These are phyloP conservation scores for Zoroaster sp. DNA, from an alignment of 53 echinoderm and acorn worm species.

Conservation along the genomic window DNA sequence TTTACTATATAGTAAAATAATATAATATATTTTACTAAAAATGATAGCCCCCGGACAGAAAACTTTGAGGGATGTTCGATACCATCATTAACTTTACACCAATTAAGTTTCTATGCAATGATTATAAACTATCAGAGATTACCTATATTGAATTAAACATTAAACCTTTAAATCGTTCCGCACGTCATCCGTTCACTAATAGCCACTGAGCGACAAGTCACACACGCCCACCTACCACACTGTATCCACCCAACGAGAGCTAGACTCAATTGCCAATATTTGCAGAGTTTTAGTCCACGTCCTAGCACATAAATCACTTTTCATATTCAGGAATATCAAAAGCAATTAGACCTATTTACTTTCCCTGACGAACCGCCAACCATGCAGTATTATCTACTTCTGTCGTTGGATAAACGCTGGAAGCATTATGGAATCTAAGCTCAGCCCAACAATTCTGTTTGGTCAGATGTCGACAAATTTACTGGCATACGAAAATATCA, in stretches of 20 bases:
- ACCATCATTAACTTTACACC: too few species aligned
- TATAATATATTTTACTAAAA: too few species aligned
- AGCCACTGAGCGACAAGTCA: not conserved
- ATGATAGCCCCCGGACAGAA: too few species aligned
- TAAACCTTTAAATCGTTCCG: too few species aligned
- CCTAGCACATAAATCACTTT: not conserved
- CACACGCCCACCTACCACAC: not conserved
- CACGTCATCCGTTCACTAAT: too few species aligned
- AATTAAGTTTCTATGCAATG: too few species aligned
- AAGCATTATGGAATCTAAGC: not conserved
- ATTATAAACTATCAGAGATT: too few species aligned
- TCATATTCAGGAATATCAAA: not conserved
- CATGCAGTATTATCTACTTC: not conserved
- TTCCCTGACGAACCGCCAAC: not conserved
- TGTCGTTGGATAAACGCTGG: constrained; percentile 4
- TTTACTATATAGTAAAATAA: too few species aligned
- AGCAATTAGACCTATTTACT: constrained; percentile 19
- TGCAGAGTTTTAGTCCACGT: not conserved
- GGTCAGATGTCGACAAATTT: not conserved
- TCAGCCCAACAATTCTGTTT: not conserved
- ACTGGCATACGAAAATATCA: not conserved
- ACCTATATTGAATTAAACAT: too few species aligned
- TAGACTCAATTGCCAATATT: not conserved
- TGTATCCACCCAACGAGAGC: not conserved
- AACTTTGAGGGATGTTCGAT: too few species aligned